A percentile compares a stretch with the other conserved stretches of the same genome.
Conservation (phyloP, 2,797 vertebrate genomes). For the Hapalemur alaotrensis region DNA sequence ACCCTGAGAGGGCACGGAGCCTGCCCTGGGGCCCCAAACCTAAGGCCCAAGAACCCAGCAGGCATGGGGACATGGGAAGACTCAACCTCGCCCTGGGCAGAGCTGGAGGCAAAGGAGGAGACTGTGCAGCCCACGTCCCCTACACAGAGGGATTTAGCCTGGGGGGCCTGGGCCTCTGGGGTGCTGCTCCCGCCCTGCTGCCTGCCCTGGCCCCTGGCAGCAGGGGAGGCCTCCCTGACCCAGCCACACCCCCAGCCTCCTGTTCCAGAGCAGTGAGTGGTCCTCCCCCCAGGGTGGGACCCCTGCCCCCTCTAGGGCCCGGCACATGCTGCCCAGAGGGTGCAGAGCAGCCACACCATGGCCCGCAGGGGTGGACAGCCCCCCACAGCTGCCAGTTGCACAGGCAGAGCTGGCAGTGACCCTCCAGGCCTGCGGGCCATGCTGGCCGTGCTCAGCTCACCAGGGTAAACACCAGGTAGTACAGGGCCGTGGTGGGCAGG, state of each 20-base stretch:
- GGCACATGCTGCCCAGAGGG: not conserved
- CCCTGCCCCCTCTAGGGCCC: not conserved
- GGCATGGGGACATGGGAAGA: too few species aligned
- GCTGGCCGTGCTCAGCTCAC: conserved; percentile 82
- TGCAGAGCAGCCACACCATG: not conserved
- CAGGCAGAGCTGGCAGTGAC: not conserved
- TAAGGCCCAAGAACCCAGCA: not conserved
- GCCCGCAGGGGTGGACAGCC: not conserved
- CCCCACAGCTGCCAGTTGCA: not conserved
- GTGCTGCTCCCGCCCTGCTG: not conserved
- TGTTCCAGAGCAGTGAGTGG: not conserved
- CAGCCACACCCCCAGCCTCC: not conserved
- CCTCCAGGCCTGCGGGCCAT: not conserved
- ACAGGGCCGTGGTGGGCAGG: conserved; percentile 95
- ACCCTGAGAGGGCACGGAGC: not conserved
- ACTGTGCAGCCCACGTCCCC: not conserved
- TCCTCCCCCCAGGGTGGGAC: not conserved
- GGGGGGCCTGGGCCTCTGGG: not conserved
- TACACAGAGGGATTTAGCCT: not conserved
- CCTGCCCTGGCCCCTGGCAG: not conserved
- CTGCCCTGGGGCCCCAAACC: not conserved
- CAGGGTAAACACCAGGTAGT: conserved; percentile 98
- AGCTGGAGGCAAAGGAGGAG: not conserved
- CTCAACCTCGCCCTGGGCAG: not conserved
- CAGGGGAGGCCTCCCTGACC: not conserved